Base-by-base conservation (phyloP, 1,140 invertebrate genomes). In the Parasteatoda tepidariorum region DNA sequence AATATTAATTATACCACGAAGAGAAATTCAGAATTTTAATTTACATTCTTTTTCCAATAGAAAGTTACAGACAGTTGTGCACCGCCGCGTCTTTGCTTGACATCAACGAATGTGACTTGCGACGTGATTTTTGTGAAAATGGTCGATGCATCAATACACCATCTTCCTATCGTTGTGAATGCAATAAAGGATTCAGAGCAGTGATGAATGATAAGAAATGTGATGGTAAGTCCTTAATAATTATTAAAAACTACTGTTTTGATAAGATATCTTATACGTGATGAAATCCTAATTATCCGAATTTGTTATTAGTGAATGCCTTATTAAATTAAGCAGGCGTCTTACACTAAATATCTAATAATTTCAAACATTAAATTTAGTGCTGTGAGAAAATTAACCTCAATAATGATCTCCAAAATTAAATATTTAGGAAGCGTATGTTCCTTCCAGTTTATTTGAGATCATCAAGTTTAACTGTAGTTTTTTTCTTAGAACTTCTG, bases 131-230 rank as follows among this genome's bases (percentile, higher is more conserved):
- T 24, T 86, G 85, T 34, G 84, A 87, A 11, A 88, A 94, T 81
- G 96, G 96, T 0, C 90, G 92, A 18, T 98, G 96, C 88, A 91
- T 94, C 7, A 98, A 98, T 88, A 92, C 92, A 0, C 93, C 93
- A 0, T 97, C 97, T 5, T 95, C 94, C 59, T 99, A 95, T 88
- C 90, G 90, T 57, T 99, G 97, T 89, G 89, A 91, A 13, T 98
- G 97, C 89, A 96, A 96, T 0, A 89, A 92, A 3, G 97, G 97
- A 0, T 98, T 97, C 88, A 91, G 90, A 26, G 89, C 96, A 5
- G 91, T 91, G 0, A 86, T 89, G 9, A 94, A 96, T 87, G 90
- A 90, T 22, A 90, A 92, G 66, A 93, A 92, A 31, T 97, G 95
- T 86, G 92, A 93, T 88, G 94, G 94, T 95, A 89, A 62, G 79